Evolutionary conservation across 2,113 vertebrate genomes (phyloP).

Genomic region (Microcebus griseorufus): DNA sequence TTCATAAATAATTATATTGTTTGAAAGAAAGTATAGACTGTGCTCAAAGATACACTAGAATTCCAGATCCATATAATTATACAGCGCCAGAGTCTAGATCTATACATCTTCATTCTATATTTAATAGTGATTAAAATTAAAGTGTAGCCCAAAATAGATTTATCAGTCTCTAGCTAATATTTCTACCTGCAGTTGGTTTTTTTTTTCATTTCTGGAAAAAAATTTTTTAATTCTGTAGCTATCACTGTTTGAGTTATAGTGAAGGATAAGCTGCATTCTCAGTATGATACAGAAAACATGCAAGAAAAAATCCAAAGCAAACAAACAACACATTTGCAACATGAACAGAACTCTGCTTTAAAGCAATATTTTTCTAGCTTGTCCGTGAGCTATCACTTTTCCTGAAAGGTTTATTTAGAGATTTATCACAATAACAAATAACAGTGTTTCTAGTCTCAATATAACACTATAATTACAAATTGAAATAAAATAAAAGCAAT

Average conservation of each 20-base stretch:
- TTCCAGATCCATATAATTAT: not conserved
- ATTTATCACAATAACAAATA: conserved; percentile 6
- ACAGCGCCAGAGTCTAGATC: not conserved
- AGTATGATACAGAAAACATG: not conserved
- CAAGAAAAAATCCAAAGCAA: not conserved
- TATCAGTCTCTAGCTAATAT: not conserved
- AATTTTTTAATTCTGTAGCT: not conserved
- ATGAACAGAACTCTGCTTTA: not conserved
- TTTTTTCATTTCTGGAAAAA: not conserved
- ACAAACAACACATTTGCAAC: not conserved
- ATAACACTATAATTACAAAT: not conserved
- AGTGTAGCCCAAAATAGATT: not conserved
- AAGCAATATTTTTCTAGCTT: not conserved
- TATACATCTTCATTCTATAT: not conserved
- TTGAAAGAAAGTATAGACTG: not conserved
- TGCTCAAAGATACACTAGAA: not conserved
- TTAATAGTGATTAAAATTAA: not conserved
- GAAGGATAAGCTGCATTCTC: not conserved
- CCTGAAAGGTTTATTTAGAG: not conserved
- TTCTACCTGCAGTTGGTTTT: not conserved
- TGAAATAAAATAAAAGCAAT: conserved; percentile 22
- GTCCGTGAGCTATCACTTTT: not conserved
- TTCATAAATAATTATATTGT: not conserved
- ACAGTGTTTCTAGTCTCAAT: not conserved
- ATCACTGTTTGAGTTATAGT: not conserved